Percentiles rank a stretch among this genome's conserved stretches.
Conservation (phyloP, 2,888 invertebrate species). For the Timandra comae region DNA sequence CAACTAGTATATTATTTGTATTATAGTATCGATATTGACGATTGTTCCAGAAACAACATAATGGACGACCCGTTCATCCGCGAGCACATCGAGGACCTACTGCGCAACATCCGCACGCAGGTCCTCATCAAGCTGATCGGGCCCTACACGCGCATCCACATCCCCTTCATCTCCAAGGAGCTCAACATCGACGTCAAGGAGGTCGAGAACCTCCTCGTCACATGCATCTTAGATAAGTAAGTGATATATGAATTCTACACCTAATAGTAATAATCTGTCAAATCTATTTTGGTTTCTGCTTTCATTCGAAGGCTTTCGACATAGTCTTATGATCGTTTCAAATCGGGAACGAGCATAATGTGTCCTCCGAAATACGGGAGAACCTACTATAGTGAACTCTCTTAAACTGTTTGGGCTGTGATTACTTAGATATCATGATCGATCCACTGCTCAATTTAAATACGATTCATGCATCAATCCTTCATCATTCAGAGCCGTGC, state of each 20-base stretch:
- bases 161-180: conserved; percentile 97
- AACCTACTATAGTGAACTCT: not conserved
- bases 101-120: conserved; percentile 97
- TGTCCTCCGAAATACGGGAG: too few species aligned
- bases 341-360: too few species aligned
- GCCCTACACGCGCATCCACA: conserved; percentile 98
- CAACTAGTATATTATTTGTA: too few species aligned
- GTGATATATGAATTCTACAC: conserved; percentile 39
- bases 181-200: conserved; percentile 95
- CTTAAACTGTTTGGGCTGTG: not conserved
- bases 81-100: conserved; percentile 98
- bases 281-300: not conserved
- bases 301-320: not conserved
- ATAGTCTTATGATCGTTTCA: too few species aligned
- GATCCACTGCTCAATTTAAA: too few species aligned
- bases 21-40: not conserved
- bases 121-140: conserved; percentile 97
- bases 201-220: conserved; percentile 96
- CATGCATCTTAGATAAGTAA: conserved; percentile 98
- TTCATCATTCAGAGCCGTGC: too few species aligned
- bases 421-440: not conserved
- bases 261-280: not conserved
- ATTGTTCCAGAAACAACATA: conserved; percentile 81
- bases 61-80: conserved; percentile 99
- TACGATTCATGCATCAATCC: too few species aligned